Base-by-base conservation (phyloP, 2,113 vertebrate genomes). In the Malurus elegans region DNA sequence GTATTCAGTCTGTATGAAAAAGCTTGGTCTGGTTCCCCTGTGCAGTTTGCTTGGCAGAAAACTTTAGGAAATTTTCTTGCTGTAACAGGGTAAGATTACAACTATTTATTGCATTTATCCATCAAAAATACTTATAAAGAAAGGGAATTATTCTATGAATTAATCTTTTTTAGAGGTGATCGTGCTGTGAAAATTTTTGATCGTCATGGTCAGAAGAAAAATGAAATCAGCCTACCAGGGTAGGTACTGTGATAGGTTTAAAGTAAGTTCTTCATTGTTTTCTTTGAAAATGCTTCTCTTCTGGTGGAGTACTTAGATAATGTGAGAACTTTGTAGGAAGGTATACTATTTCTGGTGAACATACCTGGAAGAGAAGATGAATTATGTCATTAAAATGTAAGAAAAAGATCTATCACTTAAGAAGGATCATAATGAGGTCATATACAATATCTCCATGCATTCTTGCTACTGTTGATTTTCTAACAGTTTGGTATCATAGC, bases 11-110 rank as follows among this genome's bases (percentile, higher is more conserved):
- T 99, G 3, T 90, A 96, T 45, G 99, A 99, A 87, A 99, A 98
- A 96, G 67, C 94, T 58, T 98, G 98, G 98, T 97, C 97, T 44
- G 98, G 98, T 56, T 97, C 98, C 19, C 96, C 95, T 57, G 92
- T 99, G 61, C 98, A 98, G 34, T 99, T 99, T 96, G 98, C 97
- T 85, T 99, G 99, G 99, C 99, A 99, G 97, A 99, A 98, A 95
- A 97, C 97, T 44, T 97, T 99, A 84, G 99, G 99, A 85, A 99
- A 99, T 97, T 99, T 99, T 75, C 98, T 99, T 74, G 99, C 99
- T 93, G 98, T 99, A 78, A 98, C 99, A 89, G 99, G 99, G 99
- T 99, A 98, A 98, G 99, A 97, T 88, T 93, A n/a, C n/a, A 76
- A 82, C 48, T 70, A 48, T 65, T 74, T 36, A 18, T 36, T 75